A percentile compares a stretch with the other conserved stretches of the same genome.
phyloP scores from a whole-genome alignment of 2,113 vertebrate species.

The Phoenicopterus ruber region DNA sequence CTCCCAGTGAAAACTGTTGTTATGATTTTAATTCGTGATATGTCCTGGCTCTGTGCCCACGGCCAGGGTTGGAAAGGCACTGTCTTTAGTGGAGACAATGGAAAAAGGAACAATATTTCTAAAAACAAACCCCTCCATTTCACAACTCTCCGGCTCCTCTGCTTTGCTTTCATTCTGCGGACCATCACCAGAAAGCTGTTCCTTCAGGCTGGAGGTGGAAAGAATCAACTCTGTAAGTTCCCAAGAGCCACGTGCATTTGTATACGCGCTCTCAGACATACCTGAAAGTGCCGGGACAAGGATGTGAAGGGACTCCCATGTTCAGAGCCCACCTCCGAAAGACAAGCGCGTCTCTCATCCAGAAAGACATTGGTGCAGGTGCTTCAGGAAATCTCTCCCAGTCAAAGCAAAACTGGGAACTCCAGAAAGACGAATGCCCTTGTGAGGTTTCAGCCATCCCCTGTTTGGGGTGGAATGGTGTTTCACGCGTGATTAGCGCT shows the following conservation, averaged over 20 bases:
- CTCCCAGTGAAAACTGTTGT: neutral
- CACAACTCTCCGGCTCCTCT: neutral
- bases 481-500: neutral
- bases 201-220: neutral
- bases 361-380: neutral
- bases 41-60: neutral
- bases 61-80: neutral
- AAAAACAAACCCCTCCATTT: neutral
- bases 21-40: neutral
- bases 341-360: fast-evolving
- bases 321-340: neutral
- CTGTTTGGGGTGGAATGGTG: neutral
- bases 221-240: neutral
- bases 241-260: neutral
- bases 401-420: neutral
- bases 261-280: fast-evolving
- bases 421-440: neutral
- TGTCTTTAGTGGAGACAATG: neutral
- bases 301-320: neutral
- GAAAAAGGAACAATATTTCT: neutral
- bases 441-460: neutral
- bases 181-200: neutral
- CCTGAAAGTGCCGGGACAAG: neutral
- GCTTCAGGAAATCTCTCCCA: neutral
- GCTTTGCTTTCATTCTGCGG: neutral